Conservation (phyloP, 2,113 vertebrate species). For the Spilogale gracilis region DNA sequence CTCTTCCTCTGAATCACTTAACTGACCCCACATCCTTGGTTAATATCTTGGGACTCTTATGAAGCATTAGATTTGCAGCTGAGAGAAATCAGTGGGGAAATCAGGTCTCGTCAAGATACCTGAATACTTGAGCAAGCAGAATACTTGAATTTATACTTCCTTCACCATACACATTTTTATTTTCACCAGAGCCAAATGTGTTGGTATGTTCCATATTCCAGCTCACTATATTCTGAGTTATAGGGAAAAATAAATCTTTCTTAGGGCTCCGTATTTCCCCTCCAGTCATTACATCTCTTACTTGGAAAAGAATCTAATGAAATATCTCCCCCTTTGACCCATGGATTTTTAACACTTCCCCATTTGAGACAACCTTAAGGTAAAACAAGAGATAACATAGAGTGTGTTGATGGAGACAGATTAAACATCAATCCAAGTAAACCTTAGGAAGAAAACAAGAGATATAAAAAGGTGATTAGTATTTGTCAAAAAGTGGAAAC, state of each 20-base stretch:
- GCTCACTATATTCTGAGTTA: not conserved
- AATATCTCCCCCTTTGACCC: not conserved
- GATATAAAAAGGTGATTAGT: not conserved
- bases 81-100: not conserved
- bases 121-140: not conserved
- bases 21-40: not conserved
- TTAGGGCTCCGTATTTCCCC: not conserved
- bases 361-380: not conserved
- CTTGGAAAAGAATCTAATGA: not conserved
- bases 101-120: not conserved
- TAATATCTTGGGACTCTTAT: not conserved
- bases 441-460: not conserved
- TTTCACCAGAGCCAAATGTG: not conserved
- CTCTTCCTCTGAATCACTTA: not conserved
- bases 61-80: not conserved
- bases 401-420: not conserved
- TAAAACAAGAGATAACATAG: not conserved
- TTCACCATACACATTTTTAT: not conserved
- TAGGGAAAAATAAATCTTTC: too few relatives aligned
- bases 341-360: not conserved
- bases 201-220: not conserved
- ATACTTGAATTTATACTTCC: not conserved
- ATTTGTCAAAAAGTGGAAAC: not conserved
- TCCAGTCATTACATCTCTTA: not conserved
- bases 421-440: not conserved